Evolutionary conservation across 2,888 invertebrate species (phyloP).

Genomic region (Meandrusa payeni): DNA sequence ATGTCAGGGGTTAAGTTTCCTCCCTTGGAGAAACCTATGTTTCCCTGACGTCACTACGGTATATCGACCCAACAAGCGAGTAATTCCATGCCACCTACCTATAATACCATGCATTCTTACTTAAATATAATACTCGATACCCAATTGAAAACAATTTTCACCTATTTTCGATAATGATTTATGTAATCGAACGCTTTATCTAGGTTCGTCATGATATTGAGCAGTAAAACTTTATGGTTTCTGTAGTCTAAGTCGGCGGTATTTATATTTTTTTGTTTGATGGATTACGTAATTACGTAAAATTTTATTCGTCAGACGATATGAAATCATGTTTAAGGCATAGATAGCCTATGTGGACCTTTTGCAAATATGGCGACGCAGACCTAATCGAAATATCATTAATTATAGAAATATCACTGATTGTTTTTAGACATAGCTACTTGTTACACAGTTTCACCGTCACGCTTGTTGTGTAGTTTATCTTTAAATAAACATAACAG

Average conservation of each 20-base stretch:
- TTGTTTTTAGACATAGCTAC: too few relatives aligned
- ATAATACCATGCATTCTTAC: too few relatives aligned
- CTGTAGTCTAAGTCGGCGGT: not conserved
- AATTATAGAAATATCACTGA: too few relatives aligned
- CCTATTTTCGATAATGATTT: not conserved
- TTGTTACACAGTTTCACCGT: too few relatives aligned
- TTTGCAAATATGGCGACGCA: too few relatives aligned
- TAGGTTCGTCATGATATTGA: slow-evolving; percentile 9
- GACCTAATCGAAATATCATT: too few relatives aligned
- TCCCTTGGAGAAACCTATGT: slow-evolving; percentile 32
- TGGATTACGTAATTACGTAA: too few relatives aligned
- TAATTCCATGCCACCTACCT: slow-evolving; percentile 25
- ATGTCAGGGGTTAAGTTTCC: slow-evolving; percentile 40
- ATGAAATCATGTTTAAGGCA: too few relatives aligned
- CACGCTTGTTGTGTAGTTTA: not conserved
- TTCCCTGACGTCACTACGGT: slow-evolving; percentile 39
- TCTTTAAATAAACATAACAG: slow-evolving; percentile 26
- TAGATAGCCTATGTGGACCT: too few relatives aligned
- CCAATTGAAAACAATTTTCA: slow-evolving; percentile 4
- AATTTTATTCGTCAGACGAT: too few relatives aligned
- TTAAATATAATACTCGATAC: too few relatives aligned
- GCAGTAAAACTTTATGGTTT: slow-evolving; percentile 14
- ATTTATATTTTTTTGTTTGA: not conserved
- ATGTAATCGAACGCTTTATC: slow-evolving; percentile 17
- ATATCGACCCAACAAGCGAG: slow-evolving; percentile 56